Conservation (phyloP, 2,113 vertebrate species). For the Equus quagga region DNA sequence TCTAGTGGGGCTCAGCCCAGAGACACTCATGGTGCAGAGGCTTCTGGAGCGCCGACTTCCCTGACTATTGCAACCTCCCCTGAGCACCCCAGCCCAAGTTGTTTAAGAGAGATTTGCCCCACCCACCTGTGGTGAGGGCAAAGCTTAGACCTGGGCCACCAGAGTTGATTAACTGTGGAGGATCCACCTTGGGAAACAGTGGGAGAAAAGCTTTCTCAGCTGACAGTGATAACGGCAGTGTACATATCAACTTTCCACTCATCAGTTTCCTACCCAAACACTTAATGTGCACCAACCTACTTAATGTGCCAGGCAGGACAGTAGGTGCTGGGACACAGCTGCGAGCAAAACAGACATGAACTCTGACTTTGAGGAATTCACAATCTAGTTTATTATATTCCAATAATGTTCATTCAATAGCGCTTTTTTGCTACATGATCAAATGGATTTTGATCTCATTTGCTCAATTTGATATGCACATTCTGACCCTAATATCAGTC, state of each 20-base stretch:
- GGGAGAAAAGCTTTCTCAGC: not conserved
- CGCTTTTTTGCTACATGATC: too few species aligned
- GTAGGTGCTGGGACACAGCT: not conserved
- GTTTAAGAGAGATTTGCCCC: not conserved
- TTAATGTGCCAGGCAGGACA: not conserved
- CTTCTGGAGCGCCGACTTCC: not conserved
- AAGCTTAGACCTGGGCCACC: not conserved
- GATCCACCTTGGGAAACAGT: too few species aligned
- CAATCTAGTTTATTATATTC: not conserved
- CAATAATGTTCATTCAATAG: too few species aligned
- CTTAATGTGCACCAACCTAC: not conserved
- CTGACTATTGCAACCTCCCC: not conserved
- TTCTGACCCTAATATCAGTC: too few species aligned
- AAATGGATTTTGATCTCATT: too few species aligned
- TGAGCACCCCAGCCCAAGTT: too few species aligned
- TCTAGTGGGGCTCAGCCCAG: not conserved
- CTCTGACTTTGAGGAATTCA: not conserved
- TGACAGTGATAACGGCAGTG: not conserved
- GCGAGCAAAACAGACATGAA: too few species aligned
- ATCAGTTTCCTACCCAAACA: not conserved
- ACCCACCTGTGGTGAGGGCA: not conserved
- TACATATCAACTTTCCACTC: not conserved
- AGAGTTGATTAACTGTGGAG: not conserved
- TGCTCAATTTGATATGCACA: too few species aligned
- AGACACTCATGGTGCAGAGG: constrained; percentile 36